Base-by-base conservation (phyloP, 2,888 invertebrate species). In the Drosophila mimetica region DNA sequence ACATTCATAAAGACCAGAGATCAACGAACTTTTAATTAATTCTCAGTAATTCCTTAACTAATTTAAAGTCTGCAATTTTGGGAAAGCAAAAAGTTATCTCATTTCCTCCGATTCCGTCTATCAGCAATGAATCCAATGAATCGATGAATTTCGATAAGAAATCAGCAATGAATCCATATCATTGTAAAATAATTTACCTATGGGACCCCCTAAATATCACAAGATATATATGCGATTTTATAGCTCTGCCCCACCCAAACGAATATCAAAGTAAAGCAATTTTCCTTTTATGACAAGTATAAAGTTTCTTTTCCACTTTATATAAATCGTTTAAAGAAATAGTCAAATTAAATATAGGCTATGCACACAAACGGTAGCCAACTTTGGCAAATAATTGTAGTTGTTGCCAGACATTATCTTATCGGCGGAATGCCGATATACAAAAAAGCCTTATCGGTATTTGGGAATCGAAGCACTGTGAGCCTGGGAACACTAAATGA, bases 401-500 rank as follows among this genome's bases (percentile, higher is more conserved):
- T 46, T 32, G 54, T 32, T 50, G 60, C 46, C 30, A 46, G 41
- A 4, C 41, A 18, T 54, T 81, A 81, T 81, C 81, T 81, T 83
- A 81, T 81, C 81, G 34, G 2, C 7, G 60, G 60, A 77, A 86
- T 86, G 63, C 59, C 74, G 84, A 86, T 81, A 77, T 67, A 75
- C 51, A 60, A 63, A 79, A 22, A 32, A 30, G n/a, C 57, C 65
- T 75, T 81, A 81, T 81, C 81, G 48, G 14, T 28, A 48, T 70
- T 73, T 54, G 44, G 67, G 60, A 73, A 74, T 73, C 67, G 32
- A 16, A 61, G 39, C 4, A 14, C n/a, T 52, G 47, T n/a, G 36
- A 51, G 39, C 39, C 74, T 6, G 37, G 28, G 11, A 69, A 65
- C 32, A 67, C 59, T 44, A 60, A 30, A 59, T 39, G 53, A 74